Conservation (phyloP, 2,113 vertebrate genomes). For the Entelurus aequoreus region DNA sequence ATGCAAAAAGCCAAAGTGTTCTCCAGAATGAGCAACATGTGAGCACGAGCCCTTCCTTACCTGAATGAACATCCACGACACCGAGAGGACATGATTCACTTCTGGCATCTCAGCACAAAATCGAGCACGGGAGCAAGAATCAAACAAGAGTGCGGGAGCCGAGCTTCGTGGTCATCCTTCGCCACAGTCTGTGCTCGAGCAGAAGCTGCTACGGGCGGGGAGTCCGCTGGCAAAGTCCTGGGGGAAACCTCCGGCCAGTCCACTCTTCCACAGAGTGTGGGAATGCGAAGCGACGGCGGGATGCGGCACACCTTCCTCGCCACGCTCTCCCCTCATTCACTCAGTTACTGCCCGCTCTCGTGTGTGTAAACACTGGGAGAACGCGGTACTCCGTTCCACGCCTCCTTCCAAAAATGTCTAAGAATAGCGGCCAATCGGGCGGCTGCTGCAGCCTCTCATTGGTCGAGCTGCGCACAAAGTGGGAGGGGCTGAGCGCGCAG, state of each 20-base stretch:
- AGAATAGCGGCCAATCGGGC: slow-evolving; percentile 57
- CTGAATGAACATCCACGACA: slow-evolving; percentile 64
- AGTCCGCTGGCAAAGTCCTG: slow-evolving; percentile 16
- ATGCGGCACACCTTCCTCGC: slow-evolving; percentile 29
- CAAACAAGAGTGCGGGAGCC: slow-evolving; percentile 22
- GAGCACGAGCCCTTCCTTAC: slow-evolving; percentile 49
- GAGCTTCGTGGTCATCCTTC: slow-evolving; percentile 12
- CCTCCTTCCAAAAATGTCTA: slow-evolving; percentile 49
- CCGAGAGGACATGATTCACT: slow-evolving; percentile 49
- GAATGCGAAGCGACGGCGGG: slow-evolving; percentile 36
- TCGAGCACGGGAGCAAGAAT: slow-evolving; percentile 35
- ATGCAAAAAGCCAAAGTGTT: neutral
- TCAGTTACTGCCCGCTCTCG: slow-evolving; percentile 43
- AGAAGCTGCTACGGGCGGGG: slow-evolving; percentile 32
- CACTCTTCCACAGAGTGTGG: slow-evolving; percentile 22
- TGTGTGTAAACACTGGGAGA: slow-evolving; percentile 66
- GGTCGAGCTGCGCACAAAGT: slow-evolving; percentile 33
- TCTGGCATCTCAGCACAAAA: slow-evolving; percentile 69
- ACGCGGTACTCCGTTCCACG: slow-evolving; percentile 49
- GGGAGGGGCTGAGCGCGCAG: slow-evolving; percentile 34
- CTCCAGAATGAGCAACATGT: slow-evolving; percentile 32
- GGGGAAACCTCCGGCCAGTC: slow-evolving; percentile 11
- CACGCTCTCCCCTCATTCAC: slow-evolving; percentile 52
- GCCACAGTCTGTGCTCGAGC: slow-evolving; percentile 19
- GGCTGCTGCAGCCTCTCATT: slow-evolving; percentile 46